A percentile compares a stretch with the other conserved stretches of the same genome.
These are phyloP conservation scores for Dendrolimus pini DNA, from an alignment of 2,888 invertebrate genomes.

Conservation along the genomic window DNA sequence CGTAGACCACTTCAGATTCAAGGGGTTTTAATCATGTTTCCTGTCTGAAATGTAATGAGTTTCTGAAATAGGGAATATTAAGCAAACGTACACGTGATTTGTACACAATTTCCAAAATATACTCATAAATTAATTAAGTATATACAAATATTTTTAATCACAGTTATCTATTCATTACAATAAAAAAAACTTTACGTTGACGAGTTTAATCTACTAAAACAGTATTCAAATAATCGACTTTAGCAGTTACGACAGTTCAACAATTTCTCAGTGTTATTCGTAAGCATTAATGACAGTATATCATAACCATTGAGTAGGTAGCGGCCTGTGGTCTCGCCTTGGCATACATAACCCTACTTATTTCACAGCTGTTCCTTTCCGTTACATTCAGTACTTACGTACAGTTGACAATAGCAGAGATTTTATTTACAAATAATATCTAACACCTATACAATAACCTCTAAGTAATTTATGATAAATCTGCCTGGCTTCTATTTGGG, in stretches of 20 bases:
- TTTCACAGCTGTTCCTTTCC: slow-evolving; percentile 34
- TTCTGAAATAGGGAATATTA: neutral
- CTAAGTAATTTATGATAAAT: too few relatives aligned
- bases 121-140: too few relatives aligned
- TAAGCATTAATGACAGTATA: neutral
- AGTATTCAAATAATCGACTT: too few relatives aligned
- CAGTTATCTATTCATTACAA: too few relatives aligned
- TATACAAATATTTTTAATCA: too few relatives aligned
- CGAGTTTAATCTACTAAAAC: too few relatives aligned
- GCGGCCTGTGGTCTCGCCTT: slow-evolving; percentile 27
- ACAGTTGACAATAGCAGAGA: slow-evolving; percentile 6
- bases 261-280: neutral
- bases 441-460: too few relatives aligned
- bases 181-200: too few relatives aligned
- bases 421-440: slow-evolving; percentile 1
- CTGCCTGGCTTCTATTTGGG: too few relatives aligned
- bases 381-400: slow-evolving; percentile 13
- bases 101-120: too few relatives aligned
- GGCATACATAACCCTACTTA: slow-evolving; percentile 32
- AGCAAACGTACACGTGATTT: too few relatives aligned
- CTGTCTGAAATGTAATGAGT: neutral
- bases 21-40: neutral
- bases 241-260: neutral
- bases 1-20: neutral
- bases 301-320: slow-evolving; percentile 16